phyloP scores from a whole-genome alignment of 1,140 invertebrate genomes.

The Penaeus indicus region DNA sequence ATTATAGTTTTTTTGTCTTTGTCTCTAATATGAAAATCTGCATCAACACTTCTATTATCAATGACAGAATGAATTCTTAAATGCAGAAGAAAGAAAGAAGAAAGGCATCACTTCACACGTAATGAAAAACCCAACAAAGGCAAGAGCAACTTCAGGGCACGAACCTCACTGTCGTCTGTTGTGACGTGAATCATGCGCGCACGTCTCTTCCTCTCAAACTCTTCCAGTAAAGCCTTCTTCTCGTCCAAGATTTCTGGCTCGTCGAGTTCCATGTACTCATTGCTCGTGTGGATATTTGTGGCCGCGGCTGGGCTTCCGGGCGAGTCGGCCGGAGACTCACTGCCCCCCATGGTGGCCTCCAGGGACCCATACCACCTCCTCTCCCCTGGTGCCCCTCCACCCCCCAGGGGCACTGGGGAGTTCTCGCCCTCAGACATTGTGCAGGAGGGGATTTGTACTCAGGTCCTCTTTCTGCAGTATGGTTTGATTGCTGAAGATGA shows the following conservation, averaged over 20 bases:
- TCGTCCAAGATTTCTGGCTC: conserved; percentile 85
- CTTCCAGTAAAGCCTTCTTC: conserved; percentile 90
- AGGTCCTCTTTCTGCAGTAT: too few relatives aligned
- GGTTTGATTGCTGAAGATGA: too few relatives aligned
- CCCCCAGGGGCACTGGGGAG: conserved; percentile 48
- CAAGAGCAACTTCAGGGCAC: conserved; percentile 67
- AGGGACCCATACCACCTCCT: conserved; percentile 57
- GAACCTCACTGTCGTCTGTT: conserved; percentile 74
- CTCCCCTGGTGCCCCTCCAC: conserved; percentile 45
- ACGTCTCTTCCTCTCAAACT: conserved; percentile 92
- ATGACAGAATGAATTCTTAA: too few relatives aligned
- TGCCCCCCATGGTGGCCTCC: conserved; percentile 23
- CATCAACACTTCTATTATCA: too few relatives aligned
- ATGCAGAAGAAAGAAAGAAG: too few relatives aligned
- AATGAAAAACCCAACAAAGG: too few relatives aligned
- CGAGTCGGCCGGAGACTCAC: conserved; percentile 48
- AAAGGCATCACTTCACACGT: too few relatives aligned
- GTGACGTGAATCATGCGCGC: conserved; percentile 84
- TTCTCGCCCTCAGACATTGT: conserved; percentile 65
- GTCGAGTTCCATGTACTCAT: conserved; percentile 88
- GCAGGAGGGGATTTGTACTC: too few relatives aligned
- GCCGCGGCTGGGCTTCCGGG: conserved; percentile 43
- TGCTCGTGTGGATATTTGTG: conserved; percentile 63
- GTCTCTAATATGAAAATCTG: too few relatives aligned
- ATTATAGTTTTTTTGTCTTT: too few relatives aligned